Evolutionary conservation across 53 echinoderm and acorn worm species (phyloP), one percentile per base, ranked within the genome.

Genomic region (Astropecten irregularis): DNA sequence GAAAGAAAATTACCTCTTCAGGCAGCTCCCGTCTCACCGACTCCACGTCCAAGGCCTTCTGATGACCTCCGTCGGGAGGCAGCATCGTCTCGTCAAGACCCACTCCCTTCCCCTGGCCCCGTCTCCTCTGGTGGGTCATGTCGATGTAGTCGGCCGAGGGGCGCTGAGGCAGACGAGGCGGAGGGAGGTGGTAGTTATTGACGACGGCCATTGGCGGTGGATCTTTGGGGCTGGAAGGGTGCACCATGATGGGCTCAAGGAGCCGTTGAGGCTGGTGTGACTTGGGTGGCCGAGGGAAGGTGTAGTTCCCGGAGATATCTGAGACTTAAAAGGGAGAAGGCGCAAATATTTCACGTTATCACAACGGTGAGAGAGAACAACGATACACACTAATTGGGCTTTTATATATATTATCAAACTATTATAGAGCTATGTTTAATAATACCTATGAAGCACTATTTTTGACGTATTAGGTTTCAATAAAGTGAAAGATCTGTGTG

Each of bases 71-170:
- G 28, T 46, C 68, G 4, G 68, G 68, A 13, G 68, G 46, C 46
- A 5, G 27, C 30, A 46, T 11, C 6, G 42, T 11, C 42, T 42
- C 42, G 10, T 58, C 59, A 28, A 25, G 29, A 10, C 18, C 52
- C 0, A 21, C 42, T 11, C 23, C 46, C 50, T 36, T 49, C 53
- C 52, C 51, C 21, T 20, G 11, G 13, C 69, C 69, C 7, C 18
- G 7, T 9, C 49, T 51, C 51, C 51, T 15, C 9, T 3, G 52
- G 32, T 61, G 40, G 13, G 30, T 44, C 79, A 79, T 79, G 79
- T 79, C 79, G 59, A 79, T 79, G 49, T 79, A 79, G 61, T 79
- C 79, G 40, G 36, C 79, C 22, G 79, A 79, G 20, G 76, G 40
- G 55, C 58, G 39, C 4, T 38, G 37, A 2, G 76, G 76, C 16